Conservation (phyloP, 2,888 invertebrate genomes). For the Agonopterix arenella region DNA sequence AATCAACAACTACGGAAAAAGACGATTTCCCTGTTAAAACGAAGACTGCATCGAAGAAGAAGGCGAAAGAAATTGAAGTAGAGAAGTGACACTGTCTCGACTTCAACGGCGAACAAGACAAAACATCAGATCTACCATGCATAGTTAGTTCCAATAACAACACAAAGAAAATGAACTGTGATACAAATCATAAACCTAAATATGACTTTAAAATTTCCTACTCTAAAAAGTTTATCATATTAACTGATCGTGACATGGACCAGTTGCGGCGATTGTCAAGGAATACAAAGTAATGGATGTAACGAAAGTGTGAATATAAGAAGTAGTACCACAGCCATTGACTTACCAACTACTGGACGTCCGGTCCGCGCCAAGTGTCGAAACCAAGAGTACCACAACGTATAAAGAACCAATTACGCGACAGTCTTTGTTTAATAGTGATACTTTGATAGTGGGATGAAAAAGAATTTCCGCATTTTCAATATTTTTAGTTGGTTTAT, state of each 20-base stretch:
- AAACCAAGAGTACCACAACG: no score
- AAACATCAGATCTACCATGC: constrained; percentile 21
- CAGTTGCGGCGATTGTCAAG: constrained; percentile 33
- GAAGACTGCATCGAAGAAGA: constrained; percentile 21
- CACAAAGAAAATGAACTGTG: constrained; percentile 38
- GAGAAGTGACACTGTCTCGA: constrained; percentile 55
- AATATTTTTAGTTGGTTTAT: no score
- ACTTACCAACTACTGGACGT: no score
- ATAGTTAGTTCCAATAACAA: constrained; percentile 17
- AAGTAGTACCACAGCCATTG: no score
- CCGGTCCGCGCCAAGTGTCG: no score
- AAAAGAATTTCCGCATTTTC: no score
- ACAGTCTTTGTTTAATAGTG: no score
- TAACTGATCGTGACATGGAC: constrained; percentile 42
- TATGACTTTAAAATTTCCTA: constrained; percentile 39
- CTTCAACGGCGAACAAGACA: constrained; percentile 7
- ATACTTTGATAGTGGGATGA: no score
- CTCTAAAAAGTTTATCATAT: constrained; percentile 27
- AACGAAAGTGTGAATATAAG: neutral
- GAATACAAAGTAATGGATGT: constrained; percentile 15
- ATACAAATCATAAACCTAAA: constrained; percentile 36
- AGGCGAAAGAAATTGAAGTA: constrained; percentile 31
- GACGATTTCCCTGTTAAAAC: constrained; percentile 13
- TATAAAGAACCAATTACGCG: no score
- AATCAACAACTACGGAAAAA: constrained; percentile 24